Conservation (phyloP, 1,140 invertebrate genomes). For the Stratiolaelaps scimitus region DNA sequence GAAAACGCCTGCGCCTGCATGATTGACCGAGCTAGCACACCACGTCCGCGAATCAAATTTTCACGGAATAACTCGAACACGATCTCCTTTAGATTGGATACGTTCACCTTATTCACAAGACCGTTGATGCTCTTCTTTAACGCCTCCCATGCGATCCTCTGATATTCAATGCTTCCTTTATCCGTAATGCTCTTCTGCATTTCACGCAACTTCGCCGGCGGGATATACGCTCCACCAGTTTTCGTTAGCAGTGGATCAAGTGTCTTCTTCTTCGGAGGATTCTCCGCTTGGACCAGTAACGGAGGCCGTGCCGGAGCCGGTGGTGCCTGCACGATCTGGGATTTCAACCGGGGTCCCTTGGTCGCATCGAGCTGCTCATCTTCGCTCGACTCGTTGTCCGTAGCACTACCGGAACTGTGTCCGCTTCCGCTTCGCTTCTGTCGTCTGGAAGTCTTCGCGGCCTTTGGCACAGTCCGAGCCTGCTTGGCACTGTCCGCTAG, state of each 20-base stretch:
- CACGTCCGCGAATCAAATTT: constrained; percentile 84
- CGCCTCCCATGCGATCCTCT: constrained; percentile 94
- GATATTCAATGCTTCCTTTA: constrained; percentile 76
- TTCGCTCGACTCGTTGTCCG: constrained; percentile 5
- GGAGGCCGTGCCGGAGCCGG: constrained; percentile 9
- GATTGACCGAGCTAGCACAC: constrained; percentile 74
- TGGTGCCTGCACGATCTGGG: neutral
- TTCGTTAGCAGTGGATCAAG: constrained; percentile 63
- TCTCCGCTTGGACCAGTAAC: neutral
- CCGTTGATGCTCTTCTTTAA: constrained; percentile 99
- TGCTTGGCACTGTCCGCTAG: too few relatives aligned
- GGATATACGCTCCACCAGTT: constrained; percentile 95
- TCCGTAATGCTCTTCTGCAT: constrained; percentile 90
- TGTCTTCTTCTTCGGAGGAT: constrained; percentile 45
- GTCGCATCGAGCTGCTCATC: neutral
- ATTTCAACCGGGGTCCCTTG: neutral
- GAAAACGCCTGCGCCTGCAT: constrained; percentile 94
- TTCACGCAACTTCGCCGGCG: constrained; percentile 80
- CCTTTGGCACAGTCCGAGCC: too few relatives aligned
- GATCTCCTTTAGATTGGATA: constrained; percentile 83
- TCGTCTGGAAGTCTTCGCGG: too few relatives aligned
- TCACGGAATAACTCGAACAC: constrained; percentile 81
- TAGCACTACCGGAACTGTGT: constrained; percentile 2
- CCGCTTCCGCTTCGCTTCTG: neutral
- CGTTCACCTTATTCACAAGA: constrained; percentile 94